phyloP scores from a whole-genome alignment of 2,113 vertebrate genomes.

The Pseudorhombus dupliciocellatus region DNA sequence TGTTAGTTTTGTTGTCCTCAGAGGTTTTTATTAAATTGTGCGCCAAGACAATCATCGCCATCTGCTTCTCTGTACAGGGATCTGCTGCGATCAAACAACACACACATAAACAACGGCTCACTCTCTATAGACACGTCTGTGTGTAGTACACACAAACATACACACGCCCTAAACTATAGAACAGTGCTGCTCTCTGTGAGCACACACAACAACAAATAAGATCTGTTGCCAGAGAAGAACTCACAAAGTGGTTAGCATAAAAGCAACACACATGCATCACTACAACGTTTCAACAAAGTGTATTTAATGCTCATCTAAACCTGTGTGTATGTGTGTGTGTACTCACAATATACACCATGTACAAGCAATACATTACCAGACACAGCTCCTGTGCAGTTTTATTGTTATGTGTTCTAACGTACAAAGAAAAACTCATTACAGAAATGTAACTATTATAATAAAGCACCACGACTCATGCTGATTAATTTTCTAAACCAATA shows the following conservation, averaged over 20 bases:
- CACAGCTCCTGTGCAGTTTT: constrained; percentile 23
- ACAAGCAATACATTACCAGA: constrained; percentile 1
- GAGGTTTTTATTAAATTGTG: constrained; percentile 23
- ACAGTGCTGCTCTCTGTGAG: constrained; percentile 17
- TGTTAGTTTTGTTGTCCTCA: constrained; percentile 47
- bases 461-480: not conserved
- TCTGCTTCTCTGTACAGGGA: constrained; percentile 62
- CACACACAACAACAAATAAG: constrained; percentile 1
- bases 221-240: constrained; percentile 7
- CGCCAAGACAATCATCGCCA: constrained; percentile 69
- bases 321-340: constrained; percentile 6
- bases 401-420: constrained; percentile 41
- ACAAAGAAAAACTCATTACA: constrained; percentile 50
- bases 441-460: constrained; percentile 19
- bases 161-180: constrained; percentile 14
- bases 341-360: not conserved
- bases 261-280: not conserved
- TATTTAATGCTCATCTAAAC: constrained; percentile 17
- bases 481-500: constrained; percentile 1
- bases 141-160: constrained; percentile 7
- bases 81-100: constrained; percentile 48
- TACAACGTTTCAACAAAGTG: not conserved
- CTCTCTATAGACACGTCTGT: constrained; percentile 26
- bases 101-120: not conserved
- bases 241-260: constrained; percentile 2